Evolutionary conservation across 2,113 vertebrate species (phyloP).

Genomic region (Struthidea cinerea): DNA sequence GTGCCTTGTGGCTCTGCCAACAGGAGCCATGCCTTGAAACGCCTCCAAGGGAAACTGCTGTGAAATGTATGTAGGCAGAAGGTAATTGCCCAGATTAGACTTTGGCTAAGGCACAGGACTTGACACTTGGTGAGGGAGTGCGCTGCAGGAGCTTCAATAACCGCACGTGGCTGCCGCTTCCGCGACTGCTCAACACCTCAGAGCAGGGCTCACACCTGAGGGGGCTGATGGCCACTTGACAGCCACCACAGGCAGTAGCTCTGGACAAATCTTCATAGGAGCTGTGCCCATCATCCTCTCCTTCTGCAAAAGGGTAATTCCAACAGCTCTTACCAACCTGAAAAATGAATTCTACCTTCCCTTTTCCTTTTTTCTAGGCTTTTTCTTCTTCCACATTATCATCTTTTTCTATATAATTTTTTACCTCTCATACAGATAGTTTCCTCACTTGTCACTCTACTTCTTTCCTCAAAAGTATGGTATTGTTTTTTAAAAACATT

Average conservation of each 20-base stretch:
- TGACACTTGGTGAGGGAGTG: background rate
- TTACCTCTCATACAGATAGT: background rate
- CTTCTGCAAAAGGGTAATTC: background rate
- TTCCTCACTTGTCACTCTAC: background rate
- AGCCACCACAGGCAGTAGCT: background rate
- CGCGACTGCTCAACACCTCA: background rate
- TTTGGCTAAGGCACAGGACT: background rate
- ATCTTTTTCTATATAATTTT: background rate
- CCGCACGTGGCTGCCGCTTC: accelerated
- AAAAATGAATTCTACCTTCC: background rate
- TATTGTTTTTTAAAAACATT: background rate
- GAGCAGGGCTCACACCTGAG: background rate
- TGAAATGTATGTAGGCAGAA: background rate
- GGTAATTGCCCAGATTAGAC: background rate
- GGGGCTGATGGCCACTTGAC: background rate
- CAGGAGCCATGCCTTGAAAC: background rate
- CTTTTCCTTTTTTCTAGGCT: background rate
- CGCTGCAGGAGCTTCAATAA: background rate
- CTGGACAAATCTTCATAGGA: accelerated
- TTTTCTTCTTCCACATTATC: background rate
- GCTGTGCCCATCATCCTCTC: background rate
- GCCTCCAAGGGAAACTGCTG: background rate
- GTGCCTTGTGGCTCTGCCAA: background rate
- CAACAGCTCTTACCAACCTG: background rate
- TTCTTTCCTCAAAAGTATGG: background rate